A percentile compares a stretch with the other conserved stretches of the same genome.
phyloP scores from a whole-genome alignment of 92 coral and sea anemone genomes.

The Umimayanthus chanpuru region DNA sequence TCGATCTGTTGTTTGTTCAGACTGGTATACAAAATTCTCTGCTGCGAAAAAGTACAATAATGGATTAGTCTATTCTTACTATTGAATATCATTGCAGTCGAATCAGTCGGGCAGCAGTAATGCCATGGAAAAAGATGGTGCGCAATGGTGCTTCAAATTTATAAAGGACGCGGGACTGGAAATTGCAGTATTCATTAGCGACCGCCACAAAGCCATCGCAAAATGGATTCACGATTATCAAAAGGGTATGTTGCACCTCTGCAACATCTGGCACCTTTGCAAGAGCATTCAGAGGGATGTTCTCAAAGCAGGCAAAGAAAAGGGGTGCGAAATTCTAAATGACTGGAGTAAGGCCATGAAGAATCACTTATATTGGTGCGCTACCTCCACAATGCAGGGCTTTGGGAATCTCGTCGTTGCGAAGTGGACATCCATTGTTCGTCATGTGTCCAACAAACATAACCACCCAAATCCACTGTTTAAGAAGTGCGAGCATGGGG shows the following conservation, averaged over 20 bases:
- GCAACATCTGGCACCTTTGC: conserved; percentile 33
- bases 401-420: conserved; percentile 15
- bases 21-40: too few relatives aligned
- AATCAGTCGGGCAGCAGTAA: conserved; percentile 13
- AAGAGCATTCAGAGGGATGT: not conserved
- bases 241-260: conserved; percentile 26
- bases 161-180: not conserved
- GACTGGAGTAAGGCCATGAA: conserved; percentile 19
- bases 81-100: conserved; percentile 10
- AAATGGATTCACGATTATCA: not conserved
- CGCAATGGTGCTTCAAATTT: conserved; percentile 27
- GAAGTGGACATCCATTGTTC: conserved; percentile 27
- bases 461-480: conserved; percentile 35
- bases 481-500: conserved; percentile 23
- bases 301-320: conserved; percentile 35
- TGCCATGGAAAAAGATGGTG: conserved; percentile 22
- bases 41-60: too few relatives aligned
- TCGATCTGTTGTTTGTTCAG: too few relatives aligned
- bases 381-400: conserved; percentile 39
- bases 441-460: conserved; percentile 43
- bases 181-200: conserved; percentile 36
- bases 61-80: too few relatives aligned
- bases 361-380: conserved; percentile 41
- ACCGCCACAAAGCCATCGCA: conserved; percentile 42
- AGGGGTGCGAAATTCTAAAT: conserved; percentile 25